phyloP scores from a whole-genome alignment of 2,888 invertebrate genomes.

The Nycteola revayana region DNA sequence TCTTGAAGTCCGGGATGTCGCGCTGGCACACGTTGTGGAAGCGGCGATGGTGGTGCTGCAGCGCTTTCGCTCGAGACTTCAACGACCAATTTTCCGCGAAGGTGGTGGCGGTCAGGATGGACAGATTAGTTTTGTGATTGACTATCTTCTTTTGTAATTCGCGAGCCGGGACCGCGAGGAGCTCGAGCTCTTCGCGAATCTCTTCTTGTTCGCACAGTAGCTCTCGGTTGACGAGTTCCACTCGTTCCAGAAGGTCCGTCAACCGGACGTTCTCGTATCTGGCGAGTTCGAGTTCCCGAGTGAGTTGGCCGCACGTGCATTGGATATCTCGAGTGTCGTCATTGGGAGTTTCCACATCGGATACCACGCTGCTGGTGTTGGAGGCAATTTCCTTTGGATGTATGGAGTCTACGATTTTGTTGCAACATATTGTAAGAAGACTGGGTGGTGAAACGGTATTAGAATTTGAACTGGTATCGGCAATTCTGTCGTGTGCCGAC shows the following conservation, averaged over 20 bases:
- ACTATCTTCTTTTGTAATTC: slow-evolving; percentile 66
- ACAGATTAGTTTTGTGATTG: slow-evolving; percentile 66
- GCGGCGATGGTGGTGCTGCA: slow-evolving; percentile 65
- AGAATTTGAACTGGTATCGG: slow-evolving; percentile 8
- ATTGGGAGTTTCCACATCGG: slow-evolving; percentile 23
- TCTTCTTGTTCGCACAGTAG: slow-evolving; percentile 54
- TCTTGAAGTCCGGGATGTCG: slow-evolving; percentile 65
- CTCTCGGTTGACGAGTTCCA: slow-evolving; percentile 43
- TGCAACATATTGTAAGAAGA: slow-evolving; percentile 60
- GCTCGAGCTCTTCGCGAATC: slow-evolving; percentile 51
- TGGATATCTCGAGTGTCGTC: slow-evolving; percentile 17
- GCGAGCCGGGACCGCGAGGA: slow-evolving; percentile 50
- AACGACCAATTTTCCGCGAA: slow-evolving; percentile 69
- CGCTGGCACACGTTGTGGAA: slow-evolving; percentile 66
- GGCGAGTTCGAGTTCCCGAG: slow-evolving; percentile 29
- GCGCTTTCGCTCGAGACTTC: slow-evolving; percentile 61
- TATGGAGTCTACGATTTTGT: slow-evolving; percentile 51
- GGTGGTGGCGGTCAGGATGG: slow-evolving; percentile 69
- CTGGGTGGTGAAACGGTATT: slow-evolving; percentile 51
- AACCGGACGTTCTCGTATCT: slow-evolving; percentile 47
- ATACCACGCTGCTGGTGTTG: slow-evolving; percentile 32
- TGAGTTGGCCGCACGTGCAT: slow-evolving; percentile 41
- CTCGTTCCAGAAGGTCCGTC: slow-evolving; percentile 33
- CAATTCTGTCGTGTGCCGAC: slow-evolving; percentile 1
- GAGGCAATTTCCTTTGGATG: slow-evolving; percentile 40